Base-by-base conservation (phyloP, 2,888 invertebrate species). In the Drosophila rellima region DNA sequence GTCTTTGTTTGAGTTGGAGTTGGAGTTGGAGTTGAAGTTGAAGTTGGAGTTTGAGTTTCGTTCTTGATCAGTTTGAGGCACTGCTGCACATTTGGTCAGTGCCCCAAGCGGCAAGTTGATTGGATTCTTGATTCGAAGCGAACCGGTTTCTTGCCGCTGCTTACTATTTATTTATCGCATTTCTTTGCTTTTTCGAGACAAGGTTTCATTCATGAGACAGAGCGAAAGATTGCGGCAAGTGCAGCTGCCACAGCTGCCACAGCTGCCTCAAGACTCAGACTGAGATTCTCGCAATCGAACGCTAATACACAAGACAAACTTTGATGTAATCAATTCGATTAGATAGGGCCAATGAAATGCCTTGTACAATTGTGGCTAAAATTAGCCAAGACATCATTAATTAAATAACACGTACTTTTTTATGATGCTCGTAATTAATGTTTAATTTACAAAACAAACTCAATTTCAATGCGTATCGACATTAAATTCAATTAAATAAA, bases 141-240 rank as follows among this genome's bases (percentile, higher is more conserved):
- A 79, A 80, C 80, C 79, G 80, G 80, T 80, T 82, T 59, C 4
- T 20, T 3, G 5, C 42, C 18, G 35, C 72, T 86, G 80, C 81
- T 80, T 84, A 80, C 80, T 88, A 77, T 83, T 82, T 86, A 83
- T 86, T 86, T 86, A 86, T 80, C 89, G 73, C 89, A 80, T 86
- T 88, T 88, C 74, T 71, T 68, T 55, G 33, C 45, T 33, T 55
- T 50, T 61, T 48, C 44, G 50, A 33, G 44, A 18, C 40, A 44
- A 50, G 45, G 60, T 70, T 80, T 81, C 81, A 84, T 84, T 81
- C 80, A 81, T 84, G 78, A 75, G 72, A 40, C 15, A 17, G 39
- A 15, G 37, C 5, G 13, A n/a, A n/a, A 44, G 33, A 23, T 33
- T 33, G 40, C 31, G 37, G 54, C 61, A 62, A 82, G 80, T 80